Conservation (phyloP, 2,113 vertebrate species). For the Seriola rivoliana region DNA sequence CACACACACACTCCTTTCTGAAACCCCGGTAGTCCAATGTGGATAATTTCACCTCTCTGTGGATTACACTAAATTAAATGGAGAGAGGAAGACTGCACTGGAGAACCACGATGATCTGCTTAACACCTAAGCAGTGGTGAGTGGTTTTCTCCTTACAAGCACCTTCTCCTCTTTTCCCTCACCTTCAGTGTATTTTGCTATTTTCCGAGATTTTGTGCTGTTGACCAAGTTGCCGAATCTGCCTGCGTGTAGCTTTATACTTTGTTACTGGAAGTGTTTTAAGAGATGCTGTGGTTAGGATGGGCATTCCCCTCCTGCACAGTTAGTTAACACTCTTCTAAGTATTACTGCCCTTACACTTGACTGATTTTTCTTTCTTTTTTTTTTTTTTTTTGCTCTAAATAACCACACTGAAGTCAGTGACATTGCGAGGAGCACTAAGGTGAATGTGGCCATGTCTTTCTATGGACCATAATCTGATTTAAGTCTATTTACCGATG, state of each 20-base stretch:
- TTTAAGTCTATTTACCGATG: conserved; percentile 34
- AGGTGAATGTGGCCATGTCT: conserved; percentile 30
- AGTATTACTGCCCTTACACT: conserved; percentile 38
- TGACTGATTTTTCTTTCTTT: conserved; percentile 19
- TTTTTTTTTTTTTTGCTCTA: conserved; percentile 22
- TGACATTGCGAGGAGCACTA: conserved; percentile 13
- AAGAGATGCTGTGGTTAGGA: conserved; percentile 13
- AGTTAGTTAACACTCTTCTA: conserved; percentile 40
- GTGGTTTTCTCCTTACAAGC: conserved; percentile 9
- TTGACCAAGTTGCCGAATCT: conserved; percentile 51
- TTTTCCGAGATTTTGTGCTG: conserved; percentile 35
- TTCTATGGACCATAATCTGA: conserved; percentile 47
- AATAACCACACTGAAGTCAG: conserved; percentile 32
- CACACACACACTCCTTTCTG: conserved; percentile 20
- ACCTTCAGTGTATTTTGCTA: conserved; percentile 4
- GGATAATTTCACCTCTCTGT: conserved; percentile 23
- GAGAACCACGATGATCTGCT: conserved; percentile 37
- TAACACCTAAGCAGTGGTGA: conserved; percentile 33
- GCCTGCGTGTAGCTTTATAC: conserved; percentile 49
- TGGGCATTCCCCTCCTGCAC: neutral
- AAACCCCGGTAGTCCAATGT: neutral
- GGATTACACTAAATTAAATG: conserved; percentile 44
- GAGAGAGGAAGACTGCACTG: conserved; percentile 4
- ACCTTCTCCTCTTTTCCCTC: conserved; percentile 1
- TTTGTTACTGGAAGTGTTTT: conserved; percentile 55